These are phyloP conservation scores for Mythimna vitellina DNA, from an alignment of 2,888 invertebrate genomes.

Conservation along the genomic window DNA sequence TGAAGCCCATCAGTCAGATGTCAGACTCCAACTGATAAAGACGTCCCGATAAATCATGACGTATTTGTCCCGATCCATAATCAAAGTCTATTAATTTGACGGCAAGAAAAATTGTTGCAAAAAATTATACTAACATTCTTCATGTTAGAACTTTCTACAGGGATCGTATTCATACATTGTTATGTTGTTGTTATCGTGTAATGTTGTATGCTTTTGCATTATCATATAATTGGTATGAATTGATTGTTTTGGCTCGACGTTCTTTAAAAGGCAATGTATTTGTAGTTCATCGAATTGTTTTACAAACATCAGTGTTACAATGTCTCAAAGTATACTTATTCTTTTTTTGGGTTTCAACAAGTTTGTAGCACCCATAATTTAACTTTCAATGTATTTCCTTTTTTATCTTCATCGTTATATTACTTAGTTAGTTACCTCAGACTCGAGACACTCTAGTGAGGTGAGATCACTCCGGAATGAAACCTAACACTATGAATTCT, in stretches of 20 bases:
- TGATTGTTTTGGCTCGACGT: neutral
- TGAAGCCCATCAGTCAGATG: slow-evolving; percentile 56
- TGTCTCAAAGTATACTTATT: neutral
- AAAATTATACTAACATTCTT: no score
- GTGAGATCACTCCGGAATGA: slow-evolving; percentile 53
- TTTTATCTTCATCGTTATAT: slow-evolving; percentile 5
- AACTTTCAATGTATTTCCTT: neutral
- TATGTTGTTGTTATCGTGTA: slow-evolving; percentile 17
- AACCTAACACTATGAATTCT: slow-evolving; percentile 56
- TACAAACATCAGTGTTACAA: neutral
- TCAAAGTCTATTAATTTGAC: slow-evolving; percentile 38
- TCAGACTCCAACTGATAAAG: slow-evolving; percentile 61
- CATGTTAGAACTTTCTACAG: slow-evolving; percentile 41
- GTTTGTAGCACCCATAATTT: neutral
- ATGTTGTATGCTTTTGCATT: slow-evolving; percentile 21
- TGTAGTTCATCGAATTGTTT: neutral
- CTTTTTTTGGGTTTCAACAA: neutral
- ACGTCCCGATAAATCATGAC: slow-evolving; percentile 61
- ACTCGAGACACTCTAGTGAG: neutral
- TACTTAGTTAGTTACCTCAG: slow-evolving; percentile 9
- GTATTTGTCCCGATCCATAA: slow-evolving; percentile 61
- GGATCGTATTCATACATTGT: slow-evolving; percentile 14
- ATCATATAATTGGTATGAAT: slow-evolving; percentile 48
- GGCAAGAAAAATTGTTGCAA: slow-evolving; percentile 32
- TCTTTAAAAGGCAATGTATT: neutral